These are phyloP conservation scores for Tachuris rubrigastra DNA, from an alignment of 2,113 vertebrate genomes.

Conservation along the genomic window DNA sequence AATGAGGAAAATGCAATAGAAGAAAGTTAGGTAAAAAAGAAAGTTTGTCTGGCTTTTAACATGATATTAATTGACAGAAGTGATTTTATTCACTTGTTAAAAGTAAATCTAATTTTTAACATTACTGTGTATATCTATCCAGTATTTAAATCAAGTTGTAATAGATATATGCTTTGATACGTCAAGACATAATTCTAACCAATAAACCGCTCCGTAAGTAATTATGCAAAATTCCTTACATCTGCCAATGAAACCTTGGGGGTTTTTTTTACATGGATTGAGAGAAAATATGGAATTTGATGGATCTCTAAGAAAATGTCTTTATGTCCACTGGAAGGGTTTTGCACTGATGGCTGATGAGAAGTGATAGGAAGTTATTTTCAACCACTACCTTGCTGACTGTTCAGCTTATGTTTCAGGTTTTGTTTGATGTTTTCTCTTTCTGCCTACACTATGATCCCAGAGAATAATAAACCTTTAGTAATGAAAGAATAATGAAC, in stretches of 20 bases:
- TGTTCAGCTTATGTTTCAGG: not conserved
- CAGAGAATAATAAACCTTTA: not conserved
- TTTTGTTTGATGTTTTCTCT: not conserved
- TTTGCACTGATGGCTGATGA: not conserved
- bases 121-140: not conserved
- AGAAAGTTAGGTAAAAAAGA: not conserved
- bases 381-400: not conserved
- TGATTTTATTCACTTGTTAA: not conserved
- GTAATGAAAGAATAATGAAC: slow-evolving; percentile 2
- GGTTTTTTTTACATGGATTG: not conserved
- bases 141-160: not conserved
- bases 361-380: not conserved
- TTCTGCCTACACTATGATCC: not conserved
- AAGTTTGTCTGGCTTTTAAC: not conserved
- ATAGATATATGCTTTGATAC: not conserved
- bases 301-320: not conserved
- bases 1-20: not conserved
- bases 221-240: not conserved
- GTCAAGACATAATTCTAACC: not conserved
- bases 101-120: not conserved
- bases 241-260: not conserved
- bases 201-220: not conserved
- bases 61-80: not conserved
- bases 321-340: not conserved
- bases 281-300: not conserved